phyloP scores from a whole-genome alignment of 2,113 vertebrate genomes.

The Narcine bancroftii region DNA sequence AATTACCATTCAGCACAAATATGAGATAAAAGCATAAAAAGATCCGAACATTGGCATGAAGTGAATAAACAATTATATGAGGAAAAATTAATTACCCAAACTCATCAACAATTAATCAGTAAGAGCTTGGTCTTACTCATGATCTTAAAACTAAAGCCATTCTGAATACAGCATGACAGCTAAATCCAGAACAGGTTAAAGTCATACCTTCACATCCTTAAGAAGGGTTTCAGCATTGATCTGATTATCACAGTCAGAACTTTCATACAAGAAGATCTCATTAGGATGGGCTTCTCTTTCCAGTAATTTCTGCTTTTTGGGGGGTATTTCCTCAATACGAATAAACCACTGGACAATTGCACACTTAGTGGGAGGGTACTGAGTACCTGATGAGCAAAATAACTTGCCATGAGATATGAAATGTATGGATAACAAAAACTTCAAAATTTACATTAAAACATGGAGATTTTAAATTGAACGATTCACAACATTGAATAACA shows the following conservation, averaged over 20 bases:
- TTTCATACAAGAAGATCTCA: constrained; percentile 76
- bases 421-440: neutral
- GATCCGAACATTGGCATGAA: neutral
- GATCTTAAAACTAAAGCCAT: neutral
- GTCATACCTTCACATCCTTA: constrained; percentile 58
- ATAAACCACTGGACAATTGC: constrained; percentile 81
- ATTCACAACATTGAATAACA: neutral
- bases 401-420: neutral
- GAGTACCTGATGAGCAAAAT: constrained; percentile 48
- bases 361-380: constrained; percentile 52
- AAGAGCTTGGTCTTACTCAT: too few species aligned
- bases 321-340: constrained; percentile 66
- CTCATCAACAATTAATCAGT: neutral
- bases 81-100: neutral
- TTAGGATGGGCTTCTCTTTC: constrained; percentile 61
- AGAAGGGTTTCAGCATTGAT: constrained; percentile 72
- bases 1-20: neutral
- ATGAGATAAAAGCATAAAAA: neutral
- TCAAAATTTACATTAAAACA: neutral
- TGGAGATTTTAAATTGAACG: neutral
- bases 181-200: neutral
- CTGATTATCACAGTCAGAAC: constrained; percentile 58
- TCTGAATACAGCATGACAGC: neutral
- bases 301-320: constrained; percentile 59
- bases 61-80: neutral